These are phyloP conservation scores for Pterocles burchelli DNA, from an alignment of 2,113 vertebrate species.

Conservation along the genomic window DNA sequence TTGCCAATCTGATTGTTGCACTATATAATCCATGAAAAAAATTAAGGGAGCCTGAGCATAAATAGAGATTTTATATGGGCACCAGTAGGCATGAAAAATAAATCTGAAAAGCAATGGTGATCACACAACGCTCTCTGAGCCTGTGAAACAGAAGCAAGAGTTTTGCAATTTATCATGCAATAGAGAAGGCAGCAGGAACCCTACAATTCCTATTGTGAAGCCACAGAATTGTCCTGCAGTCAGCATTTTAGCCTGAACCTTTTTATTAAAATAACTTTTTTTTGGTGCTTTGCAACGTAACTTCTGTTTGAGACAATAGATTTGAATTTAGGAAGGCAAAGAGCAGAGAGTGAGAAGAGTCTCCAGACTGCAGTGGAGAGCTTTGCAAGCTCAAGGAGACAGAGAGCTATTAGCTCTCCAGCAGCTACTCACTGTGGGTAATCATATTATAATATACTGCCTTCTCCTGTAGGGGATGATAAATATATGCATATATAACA, in stretches of 20 bases:
- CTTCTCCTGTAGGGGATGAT: not conserved
- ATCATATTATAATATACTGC: not conserved
- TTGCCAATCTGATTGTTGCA: not conserved
- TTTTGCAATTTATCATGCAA: constrained; percentile 42
- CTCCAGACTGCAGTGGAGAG: not conserved
- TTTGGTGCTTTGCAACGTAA: not conserved
- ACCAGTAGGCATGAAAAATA: not conserved
- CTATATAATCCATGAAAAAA: not conserved
- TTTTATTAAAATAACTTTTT: constrained; percentile 12
- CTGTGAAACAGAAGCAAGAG: not conserved
- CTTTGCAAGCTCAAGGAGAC: not conserved
- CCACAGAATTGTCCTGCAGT: constrained; percentile 26
- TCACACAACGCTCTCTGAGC: constrained; percentile 4
- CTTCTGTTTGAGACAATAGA: not conserved
- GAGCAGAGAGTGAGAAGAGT: not conserved
- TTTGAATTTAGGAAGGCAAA: not conserved
- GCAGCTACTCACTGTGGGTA: constrained; percentile 9
- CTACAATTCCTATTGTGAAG: constrained; percentile 6
- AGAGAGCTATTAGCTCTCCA: constrained; percentile 11
- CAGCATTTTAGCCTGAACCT: constrained; percentile 20
- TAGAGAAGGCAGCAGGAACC: constrained; percentile 17
- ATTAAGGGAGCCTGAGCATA: not conserved
- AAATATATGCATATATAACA: not conserved
- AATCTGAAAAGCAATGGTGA: constrained; percentile 14
- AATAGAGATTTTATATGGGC: not conserved